A percentile compares a stretch with the other conserved stretches of the same genome.
phyloP scores from a whole-genome alignment of 2,113 vertebrate species.

The Ia io region DNA sequence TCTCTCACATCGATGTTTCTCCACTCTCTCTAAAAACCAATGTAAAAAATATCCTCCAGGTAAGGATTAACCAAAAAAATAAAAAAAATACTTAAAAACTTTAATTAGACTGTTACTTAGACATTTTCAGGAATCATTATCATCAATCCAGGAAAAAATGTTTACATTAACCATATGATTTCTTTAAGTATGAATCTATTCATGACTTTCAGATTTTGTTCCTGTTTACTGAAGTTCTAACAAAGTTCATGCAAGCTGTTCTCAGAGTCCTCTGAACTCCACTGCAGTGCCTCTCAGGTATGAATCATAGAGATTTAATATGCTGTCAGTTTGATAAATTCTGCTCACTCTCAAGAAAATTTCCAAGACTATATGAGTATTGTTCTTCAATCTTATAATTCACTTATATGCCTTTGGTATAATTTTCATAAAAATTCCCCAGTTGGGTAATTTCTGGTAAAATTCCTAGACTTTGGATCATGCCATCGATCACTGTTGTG shows the following conservation, averaged over 20 bases:
- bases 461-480: constrained; percentile 40
- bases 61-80: no score
- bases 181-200: background rate
- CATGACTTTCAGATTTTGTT: constrained; percentile 16
- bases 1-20: no score
- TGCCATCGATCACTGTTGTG: background rate
- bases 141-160: background rate
- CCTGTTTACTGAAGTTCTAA: background rate
- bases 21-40: no score
- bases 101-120: background rate
- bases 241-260: background rate
- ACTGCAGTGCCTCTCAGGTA: background rate
- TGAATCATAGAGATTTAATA: background rate
- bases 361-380: background rate
- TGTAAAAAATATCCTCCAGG: no score
- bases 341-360: constrained; percentile 6
- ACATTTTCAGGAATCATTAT: constrained; percentile 8
- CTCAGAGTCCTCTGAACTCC: background rate
- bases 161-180: background rate
- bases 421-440: constrained; percentile 21
- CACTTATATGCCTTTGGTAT: background rate
- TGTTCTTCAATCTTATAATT: constrained; percentile 33
- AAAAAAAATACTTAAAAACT: background rate
- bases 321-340: constrained; percentile 15
- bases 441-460: background rate